phyloP scores from a whole-genome alignment of 2,888 invertebrate species.

The Ophraella communa region DNA sequence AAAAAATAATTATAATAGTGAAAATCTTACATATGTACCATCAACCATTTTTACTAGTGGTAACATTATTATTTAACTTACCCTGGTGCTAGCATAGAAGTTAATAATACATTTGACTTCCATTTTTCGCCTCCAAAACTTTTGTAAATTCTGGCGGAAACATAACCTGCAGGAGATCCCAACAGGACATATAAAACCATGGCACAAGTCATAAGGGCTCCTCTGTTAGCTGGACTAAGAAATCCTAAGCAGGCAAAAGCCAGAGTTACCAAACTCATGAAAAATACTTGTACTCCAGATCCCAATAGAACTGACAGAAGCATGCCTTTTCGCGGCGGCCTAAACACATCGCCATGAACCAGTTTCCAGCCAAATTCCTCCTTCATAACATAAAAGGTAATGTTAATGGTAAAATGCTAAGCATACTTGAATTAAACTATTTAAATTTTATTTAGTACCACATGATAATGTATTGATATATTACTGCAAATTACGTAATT shows the following conservation, averaged over 20 bases:
- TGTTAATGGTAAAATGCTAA: too few species aligned
- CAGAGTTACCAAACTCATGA: conserved; percentile 94
- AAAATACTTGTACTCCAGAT: conserved; percentile 94
- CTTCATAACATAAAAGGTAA: conserved; percentile 56
- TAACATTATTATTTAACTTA: conserved; percentile 60
- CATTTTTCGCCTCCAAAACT: conserved; percentile 98
- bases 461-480: too few species aligned
- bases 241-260: conserved; percentile 99
- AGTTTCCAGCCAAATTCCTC: conserved; percentile 98
- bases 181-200: conserved; percentile 96
- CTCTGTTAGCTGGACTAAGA: conserved; percentile 97
- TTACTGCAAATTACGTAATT: too few species aligned
- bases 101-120: conserved; percentile 97
- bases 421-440: too few species aligned
- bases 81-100: conserved; percentile 97
- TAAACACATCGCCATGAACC: conserved; percentile 97
- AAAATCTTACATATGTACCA: neutral
- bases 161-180: conserved; percentile 96
- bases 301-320: conserved; percentile 94
- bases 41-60: neutral
- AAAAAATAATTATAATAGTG: conserved; percentile 41
- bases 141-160: conserved; percentile 96
- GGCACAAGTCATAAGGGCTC: conserved; percentile 97
- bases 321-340: conserved; percentile 97
- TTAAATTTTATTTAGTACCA: too few species aligned